Evolutionary conservation across 2,797 vertebrate genomes (phyloP).

Genomic region (Gobio occitaniae): DNA sequence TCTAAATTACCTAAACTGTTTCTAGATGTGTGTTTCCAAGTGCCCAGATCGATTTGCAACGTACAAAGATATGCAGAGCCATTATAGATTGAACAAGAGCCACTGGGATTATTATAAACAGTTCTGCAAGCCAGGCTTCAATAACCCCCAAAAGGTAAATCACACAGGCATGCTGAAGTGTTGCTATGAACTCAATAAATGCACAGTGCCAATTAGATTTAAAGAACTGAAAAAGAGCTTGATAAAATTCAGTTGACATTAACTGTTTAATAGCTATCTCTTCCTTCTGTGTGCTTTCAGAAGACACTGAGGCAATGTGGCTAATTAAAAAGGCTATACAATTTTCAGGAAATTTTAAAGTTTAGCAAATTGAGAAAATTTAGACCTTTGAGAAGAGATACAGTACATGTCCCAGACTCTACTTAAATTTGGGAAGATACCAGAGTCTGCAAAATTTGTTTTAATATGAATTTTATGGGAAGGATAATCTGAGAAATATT

Average conservation of each 20-base stretch:
- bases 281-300: background rate
- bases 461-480: background rate
- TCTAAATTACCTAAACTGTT: background rate
- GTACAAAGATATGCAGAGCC: constrained; percentile 85
- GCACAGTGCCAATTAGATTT: background rate
- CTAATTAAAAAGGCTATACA: background rate
- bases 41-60: constrained; percentile 90
- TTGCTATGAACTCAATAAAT: background rate
- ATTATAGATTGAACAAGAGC: constrained; percentile 72
- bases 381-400: background rate
- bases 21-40: constrained; percentile 89
- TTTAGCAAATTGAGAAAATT: background rate
- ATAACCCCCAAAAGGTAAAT: constrained; percentile 84
- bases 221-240: background rate
- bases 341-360: background rate
- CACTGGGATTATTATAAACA: constrained; percentile 88
- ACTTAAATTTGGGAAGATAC: background rate
- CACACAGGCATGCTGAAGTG: background rate
- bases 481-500: too few species aligned
- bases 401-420: background rate
- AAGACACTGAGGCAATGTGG: background rate
- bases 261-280: background rate
- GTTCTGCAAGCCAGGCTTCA: constrained; percentile 87
- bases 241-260: background rate
- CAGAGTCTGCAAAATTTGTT: background rate